These are phyloP conservation scores for Bhutanitis thaidina DNA, from an alignment of 2,888 invertebrate genomes.

Conservation along the genomic window DNA sequence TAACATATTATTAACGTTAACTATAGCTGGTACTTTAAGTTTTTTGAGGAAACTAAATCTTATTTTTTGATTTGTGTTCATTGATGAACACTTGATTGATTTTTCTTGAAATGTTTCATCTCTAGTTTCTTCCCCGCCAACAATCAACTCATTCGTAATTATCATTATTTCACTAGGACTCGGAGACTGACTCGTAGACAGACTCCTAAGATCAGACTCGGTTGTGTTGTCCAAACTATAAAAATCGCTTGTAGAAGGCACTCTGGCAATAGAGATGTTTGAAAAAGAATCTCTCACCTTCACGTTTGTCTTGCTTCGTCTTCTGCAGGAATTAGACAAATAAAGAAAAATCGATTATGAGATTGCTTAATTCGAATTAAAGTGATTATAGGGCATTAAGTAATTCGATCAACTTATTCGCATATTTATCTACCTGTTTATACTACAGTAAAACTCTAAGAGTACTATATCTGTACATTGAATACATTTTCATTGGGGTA, in stretches of 20 bases:
- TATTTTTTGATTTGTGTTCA: background rate
- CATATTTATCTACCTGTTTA: too few species aligned
- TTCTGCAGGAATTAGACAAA: slow-evolving; percentile 29
- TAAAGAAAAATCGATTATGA: background rate
- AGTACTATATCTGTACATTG: too few species aligned
- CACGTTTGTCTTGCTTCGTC: slow-evolving; percentile 23
- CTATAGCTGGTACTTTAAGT: slow-evolving; percentile 1
- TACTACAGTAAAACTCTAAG: too few species aligned
- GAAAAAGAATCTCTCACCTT: slow-evolving; percentile 38
- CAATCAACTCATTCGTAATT: background rate
- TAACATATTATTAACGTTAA: background rate
- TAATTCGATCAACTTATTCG: slow-evolving; percentile 8
- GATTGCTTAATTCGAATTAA: background rate
- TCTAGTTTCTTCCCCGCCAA: background rate
- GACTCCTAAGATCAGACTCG: background rate
- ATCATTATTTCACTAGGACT: too few species aligned
- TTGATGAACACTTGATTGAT: background rate
- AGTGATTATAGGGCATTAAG: background rate
- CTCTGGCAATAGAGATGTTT: slow-evolving; percentile 39
- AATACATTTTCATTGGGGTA: slow-evolving; percentile 28
- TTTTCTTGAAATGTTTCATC: background rate
- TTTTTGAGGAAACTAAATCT: background rate
- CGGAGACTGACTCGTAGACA: too few species aligned
- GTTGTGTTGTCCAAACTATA: background rate
- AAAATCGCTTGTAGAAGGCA: slow-evolving; percentile 29